These are phyloP conservation scores for Girardia tigrina DNA, from an alignment of 2,888 invertebrate species.

Conservation along the genomic window DNA sequence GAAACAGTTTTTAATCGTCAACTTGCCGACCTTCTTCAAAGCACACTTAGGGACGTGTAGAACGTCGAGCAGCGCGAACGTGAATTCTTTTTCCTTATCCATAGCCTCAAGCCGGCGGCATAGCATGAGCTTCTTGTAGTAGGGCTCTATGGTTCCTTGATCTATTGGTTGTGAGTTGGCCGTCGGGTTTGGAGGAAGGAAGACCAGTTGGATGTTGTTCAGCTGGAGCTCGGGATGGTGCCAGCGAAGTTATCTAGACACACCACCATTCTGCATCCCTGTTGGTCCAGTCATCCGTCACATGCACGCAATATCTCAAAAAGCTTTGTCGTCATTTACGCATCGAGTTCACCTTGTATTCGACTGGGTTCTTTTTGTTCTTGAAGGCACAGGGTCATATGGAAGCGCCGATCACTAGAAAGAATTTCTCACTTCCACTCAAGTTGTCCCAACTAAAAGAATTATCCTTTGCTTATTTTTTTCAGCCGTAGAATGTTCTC, in stretches of 20 bases:
- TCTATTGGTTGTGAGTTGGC: not conserved
- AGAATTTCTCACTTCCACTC: too few species aligned
- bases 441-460: too few species aligned
- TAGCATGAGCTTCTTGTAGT: not conserved
- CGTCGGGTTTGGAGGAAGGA: not conserved
- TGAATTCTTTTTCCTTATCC: conserved; percentile 3
- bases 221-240: not conserved
- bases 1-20: not conserved
- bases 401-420: too few species aligned
- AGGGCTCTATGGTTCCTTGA: not conserved
- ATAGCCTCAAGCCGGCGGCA: not conserved
- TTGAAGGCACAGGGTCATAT: too few species aligned
- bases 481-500: too few species aligned
- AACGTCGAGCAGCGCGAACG: conserved; percentile 3
- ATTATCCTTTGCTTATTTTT: too few species aligned
- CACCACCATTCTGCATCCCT: not conserved
- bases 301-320: not conserved
- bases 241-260: not conserved
- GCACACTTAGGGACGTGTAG: not conserved
- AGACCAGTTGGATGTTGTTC: not conserved
- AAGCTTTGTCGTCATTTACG: too few species aligned
- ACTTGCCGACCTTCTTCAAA: not conserved
- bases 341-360: too few species aligned
- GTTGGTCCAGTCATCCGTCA: too few species aligned
- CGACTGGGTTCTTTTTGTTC: too few species aligned